Evolutionary conservation across 2,888 invertebrate species (phyloP).

Genomic region (Gonocerus acuteangulatus): DNA sequence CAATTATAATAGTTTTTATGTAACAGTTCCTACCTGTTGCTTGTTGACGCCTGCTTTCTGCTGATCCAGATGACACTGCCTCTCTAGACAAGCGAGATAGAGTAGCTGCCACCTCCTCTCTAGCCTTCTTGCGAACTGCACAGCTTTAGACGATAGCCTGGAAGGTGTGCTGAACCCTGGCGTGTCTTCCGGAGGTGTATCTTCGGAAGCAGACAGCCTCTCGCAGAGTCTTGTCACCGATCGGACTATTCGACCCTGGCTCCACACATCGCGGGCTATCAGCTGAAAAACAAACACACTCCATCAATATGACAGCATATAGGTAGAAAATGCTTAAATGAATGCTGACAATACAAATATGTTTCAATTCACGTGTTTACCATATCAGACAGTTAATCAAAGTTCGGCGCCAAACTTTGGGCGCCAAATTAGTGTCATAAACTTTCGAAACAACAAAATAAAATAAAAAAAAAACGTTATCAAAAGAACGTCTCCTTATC

Average conservation of each 20-base stretch:
- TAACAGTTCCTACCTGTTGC: not conserved
- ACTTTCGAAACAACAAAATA: no score
- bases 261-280: slow-evolving; percentile 87
- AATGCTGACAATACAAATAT: not conserved
- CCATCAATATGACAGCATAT: no score
- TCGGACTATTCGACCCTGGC: slow-evolving; percentile 75
- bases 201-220: slow-evolving; percentile 44
- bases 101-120: slow-evolving; percentile 85
- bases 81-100: slow-evolving; percentile 81
- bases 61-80: slow-evolving; percentile 57
- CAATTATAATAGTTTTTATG: no score
- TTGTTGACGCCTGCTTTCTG: not conserved
- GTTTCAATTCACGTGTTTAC: not conserved
- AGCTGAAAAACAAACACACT: slow-evolving; percentile 53
- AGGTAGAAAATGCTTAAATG: not conserved
- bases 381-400: no score
- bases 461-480: no score
- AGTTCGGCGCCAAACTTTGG: no score
- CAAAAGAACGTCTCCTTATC: no score
- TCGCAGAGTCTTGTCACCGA: slow-evolving; percentile 69
- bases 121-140: slow-evolving; percentile 59
- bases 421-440: no score
- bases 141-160: slow-evolving; percentile 45
- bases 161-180: slow-evolving; percentile 48
- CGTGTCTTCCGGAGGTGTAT: slow-evolving; percentile 39